phyloP scores from a whole-genome alignment of 1,140 invertebrate species.

The Steinernema feltiae region DNA sequence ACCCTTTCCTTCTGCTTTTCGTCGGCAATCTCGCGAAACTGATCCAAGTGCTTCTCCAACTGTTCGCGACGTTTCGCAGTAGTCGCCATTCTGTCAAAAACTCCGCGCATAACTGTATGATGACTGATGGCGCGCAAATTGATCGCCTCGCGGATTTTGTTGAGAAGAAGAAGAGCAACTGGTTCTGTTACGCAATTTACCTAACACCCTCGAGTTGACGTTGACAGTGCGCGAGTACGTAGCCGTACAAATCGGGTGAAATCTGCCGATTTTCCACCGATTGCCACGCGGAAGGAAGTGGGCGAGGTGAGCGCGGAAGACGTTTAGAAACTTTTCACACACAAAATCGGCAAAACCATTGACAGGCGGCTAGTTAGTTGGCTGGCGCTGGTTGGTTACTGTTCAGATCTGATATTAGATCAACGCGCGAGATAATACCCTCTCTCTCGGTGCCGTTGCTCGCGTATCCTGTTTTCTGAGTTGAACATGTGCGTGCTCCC shows the following conservation, averaged over 20 bases:
- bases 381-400: neutral
- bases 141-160: neutral
- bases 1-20: conserved; percentile 44
- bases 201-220: too few species aligned
- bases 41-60: conserved; percentile 45
- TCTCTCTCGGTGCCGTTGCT: neutral
- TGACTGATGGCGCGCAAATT: neutral
- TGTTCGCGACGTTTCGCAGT: conserved; percentile 45
- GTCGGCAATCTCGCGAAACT: conserved; percentile 49
- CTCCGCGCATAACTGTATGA: neutral
- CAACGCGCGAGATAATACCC: conserved; percentile 10
- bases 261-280: too few species aligned
- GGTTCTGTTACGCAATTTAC: conserved; percentile 6
- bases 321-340: neutral
- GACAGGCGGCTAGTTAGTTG: too few species aligned
- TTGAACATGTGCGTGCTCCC: too few species aligned
- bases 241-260: neutral
- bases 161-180: neutral
- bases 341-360: neutral
- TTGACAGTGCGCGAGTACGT: neutral
- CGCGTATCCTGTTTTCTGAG: neutral
- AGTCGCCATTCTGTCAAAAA: conserved; percentile 41
- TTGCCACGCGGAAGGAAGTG: too few species aligned
- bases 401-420: conserved; percentile 15
- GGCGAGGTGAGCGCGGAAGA: too few species aligned